A percentile compares a stretch with the other conserved stretches of the same genome.
These are phyloP conservation scores for Poeciliopsis retropinna DNA, from an alignment of 2,113 vertebrate genomes.

Conservation along the genomic window DNA sequence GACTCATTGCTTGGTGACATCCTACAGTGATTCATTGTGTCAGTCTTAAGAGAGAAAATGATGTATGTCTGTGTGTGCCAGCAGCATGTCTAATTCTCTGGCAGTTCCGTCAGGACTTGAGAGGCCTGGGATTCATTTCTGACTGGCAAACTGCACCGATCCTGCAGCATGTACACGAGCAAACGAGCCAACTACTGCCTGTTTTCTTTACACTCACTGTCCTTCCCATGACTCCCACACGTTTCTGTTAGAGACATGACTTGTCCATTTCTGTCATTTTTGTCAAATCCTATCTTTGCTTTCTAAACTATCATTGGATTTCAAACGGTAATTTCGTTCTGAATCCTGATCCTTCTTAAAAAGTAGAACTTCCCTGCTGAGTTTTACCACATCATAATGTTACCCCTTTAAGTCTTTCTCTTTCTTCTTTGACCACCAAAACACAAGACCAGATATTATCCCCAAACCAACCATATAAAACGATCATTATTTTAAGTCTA, in stretches of 20 bases:
- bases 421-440: conserved; percentile 3
- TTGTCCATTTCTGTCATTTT: conserved; percentile 10
- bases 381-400: conserved; percentile 11
- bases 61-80: conserved; percentile 11
- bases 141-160: conserved; percentile 38
- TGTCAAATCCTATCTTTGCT: conserved; percentile 22
- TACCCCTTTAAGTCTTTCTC: neutral
- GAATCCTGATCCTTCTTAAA: conserved; percentile 4
- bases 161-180: conserved; percentile 38
- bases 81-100: conserved; percentile 28
- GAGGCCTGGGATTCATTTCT: conserved; percentile 58
- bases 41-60: conserved; percentile 14
- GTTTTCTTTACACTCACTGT: conserved; percentile 44
- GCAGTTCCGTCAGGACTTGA: conserved; percentile 31
- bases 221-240: conserved; percentile 57
- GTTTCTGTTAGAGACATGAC: conserved; percentile 34
- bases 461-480: neutral
- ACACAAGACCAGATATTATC: neutral
- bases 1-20: conserved; percentile 44
- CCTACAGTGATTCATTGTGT: conserved; percentile 21
- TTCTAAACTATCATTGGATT: conserved; percentile 9
- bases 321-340: neutral
- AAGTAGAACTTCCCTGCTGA: conserved; percentile 10
- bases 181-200: conserved; percentile 45
- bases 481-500: neutral